Conservation (phyloP, 2,888 invertebrate genomes). For the Drosophila macrospina region DNA sequence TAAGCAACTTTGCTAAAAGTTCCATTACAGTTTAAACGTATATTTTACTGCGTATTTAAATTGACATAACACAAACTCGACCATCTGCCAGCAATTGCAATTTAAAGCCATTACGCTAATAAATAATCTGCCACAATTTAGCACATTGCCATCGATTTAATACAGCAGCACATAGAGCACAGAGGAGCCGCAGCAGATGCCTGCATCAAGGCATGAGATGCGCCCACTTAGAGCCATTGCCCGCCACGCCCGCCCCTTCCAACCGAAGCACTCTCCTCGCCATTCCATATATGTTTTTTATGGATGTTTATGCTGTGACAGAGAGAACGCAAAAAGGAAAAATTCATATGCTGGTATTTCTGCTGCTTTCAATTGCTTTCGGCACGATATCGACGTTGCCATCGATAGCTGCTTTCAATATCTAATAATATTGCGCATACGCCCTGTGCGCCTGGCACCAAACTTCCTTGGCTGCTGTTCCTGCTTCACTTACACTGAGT, state of each 20-base stretch:
- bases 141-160: conserved; percentile 66
- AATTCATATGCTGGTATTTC: conserved; percentile 72
- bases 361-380: conserved; percentile 75
- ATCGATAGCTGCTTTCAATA: conserved; percentile 79
- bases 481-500: conserved; percentile 70
- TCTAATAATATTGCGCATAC: conserved; percentile 80
- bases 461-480: conserved; percentile 30
- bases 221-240: conserved; percentile 44
- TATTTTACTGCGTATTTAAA: conserved; percentile 7
- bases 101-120: conserved; percentile 70
- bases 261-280: not conserved
- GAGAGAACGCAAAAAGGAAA: conserved; percentile 43
- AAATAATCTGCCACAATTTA: conserved; percentile 66
- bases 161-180: conserved; percentile 25
- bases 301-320: conserved; percentile 40
- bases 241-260: too few species aligned
- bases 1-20: not conserved
- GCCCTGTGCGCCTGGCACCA: conserved; percentile 53
- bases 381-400: conserved; percentile 43
- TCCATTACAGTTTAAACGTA: not conserved
- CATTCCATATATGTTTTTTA: conserved; percentile 17
- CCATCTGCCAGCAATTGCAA: conserved; percentile 31
- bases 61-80: conserved; percentile 1
- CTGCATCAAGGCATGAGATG: conserved; percentile 40
- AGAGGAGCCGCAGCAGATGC: conserved; percentile 32